These are phyloP conservation scores for Lycaena phlaeas DNA, from an alignment of 2,888 invertebrate genomes.

Conservation along the genomic window DNA sequence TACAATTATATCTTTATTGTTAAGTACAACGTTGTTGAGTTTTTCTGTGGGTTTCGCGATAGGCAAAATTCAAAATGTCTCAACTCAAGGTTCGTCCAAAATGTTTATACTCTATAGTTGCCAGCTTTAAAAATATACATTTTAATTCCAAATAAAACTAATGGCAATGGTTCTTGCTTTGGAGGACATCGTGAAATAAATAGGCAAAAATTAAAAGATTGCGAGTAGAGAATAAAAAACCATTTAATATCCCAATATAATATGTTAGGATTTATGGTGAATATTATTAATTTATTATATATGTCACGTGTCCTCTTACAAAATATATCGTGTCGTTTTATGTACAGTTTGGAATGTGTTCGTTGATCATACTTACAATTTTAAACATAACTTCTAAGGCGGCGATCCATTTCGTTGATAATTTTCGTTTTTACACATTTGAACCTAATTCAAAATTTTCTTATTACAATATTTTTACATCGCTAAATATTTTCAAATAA, in stretches of 20 bases:
- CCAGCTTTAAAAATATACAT: constrained; percentile 12
- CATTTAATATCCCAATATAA: too few species aligned
- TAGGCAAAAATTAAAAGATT: too few species aligned
- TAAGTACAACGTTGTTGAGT: constrained; percentile 22
- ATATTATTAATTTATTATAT: too few species aligned
- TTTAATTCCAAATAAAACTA: constrained; percentile 10
- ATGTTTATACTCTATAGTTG: constrained; percentile 5
- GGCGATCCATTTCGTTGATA: constrained; percentile 1
- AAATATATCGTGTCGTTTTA: neutral
- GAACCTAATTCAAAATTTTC: constrained; percentile 2
- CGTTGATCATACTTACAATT: neutral
- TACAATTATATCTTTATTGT: constrained; percentile 45
- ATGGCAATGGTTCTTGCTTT: neutral
- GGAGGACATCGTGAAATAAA: neutral
- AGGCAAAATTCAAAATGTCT: neutral
- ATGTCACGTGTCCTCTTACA: neutral
- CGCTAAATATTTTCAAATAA: neutral
- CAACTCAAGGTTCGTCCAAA: neutral
- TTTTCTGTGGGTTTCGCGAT: constrained; percentile 11
- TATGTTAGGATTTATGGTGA: too few species aligned
- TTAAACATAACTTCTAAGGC: neutral
- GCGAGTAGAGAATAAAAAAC: too few species aligned
- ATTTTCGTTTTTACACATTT: constrained; percentile 6
- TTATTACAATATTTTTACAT: constrained; percentile 6
- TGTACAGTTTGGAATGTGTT: constrained; percentile 4